Base-by-base conservation (phyloP, 2,888 invertebrate species). In the Archaeoteleia sp. region DNA sequence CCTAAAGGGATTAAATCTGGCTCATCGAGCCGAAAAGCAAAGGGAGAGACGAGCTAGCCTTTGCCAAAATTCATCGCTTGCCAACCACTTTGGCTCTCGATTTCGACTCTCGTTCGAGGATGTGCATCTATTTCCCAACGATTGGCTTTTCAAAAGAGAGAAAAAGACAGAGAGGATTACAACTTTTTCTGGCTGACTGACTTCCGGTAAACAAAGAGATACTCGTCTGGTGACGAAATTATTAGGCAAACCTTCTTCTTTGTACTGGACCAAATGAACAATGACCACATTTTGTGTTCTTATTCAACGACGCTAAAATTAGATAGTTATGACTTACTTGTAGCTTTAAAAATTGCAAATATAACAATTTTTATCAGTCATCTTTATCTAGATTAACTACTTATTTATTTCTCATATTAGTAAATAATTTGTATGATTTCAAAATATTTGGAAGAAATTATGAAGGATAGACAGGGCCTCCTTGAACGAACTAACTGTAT, bases 161-260 rank as follows among this genome's bases (percentile, higher is more conserved):
- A 55, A 15, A 20, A 43, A 32, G 46, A 45, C 49, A 57, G 32
- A 51, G 51, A 62, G 34, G 42, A 53, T 57, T 72, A 55, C 61
- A 71, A 62, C 71, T 74, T 60, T 69, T 74, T 77, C 67, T 72
- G 60, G 68, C 54, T 74, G 72, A 75, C 30, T 49, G 74, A 61
- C 37, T 71, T 69, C 63, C 55, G 57, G 71, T 74, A 75, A 78
- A 78, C 77, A 76, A 77, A 77, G 74, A 72, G 66, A 63, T 46
- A 54, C 51, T 45, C 55, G 49, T 60, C 45, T 54, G 58, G 58
- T 46, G 62, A 66, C 77, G 76, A 79, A 80, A 83, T 83, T 82
- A 82, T 81, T 79, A 71, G 79, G 79, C 79, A 80, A 78, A 78
- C 74, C 61, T 25, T 30, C 40, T 40, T 61, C 57, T 55, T 61